A percentile compares a stretch with the other conserved stretches of the same genome.
These are phyloP conservation scores for Operophtera brumata DNA, from an alignment of 2,888 invertebrate genomes.

Conservation along the genomic window DNA sequence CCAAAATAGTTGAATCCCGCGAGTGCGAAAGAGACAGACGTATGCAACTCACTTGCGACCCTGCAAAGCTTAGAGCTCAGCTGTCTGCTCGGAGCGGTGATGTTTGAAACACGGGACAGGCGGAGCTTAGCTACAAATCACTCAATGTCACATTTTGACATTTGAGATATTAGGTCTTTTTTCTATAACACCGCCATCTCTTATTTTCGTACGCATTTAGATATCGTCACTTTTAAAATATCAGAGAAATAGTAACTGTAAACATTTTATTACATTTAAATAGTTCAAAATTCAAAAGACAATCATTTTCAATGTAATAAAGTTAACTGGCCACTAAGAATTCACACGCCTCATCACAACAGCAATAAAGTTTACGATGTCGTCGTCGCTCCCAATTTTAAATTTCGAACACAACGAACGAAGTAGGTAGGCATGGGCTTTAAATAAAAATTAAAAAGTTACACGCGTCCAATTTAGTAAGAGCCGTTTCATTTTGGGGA, in stretches of 20 bases:
- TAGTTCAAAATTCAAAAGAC: slow-evolving; percentile 36
- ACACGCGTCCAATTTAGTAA: slow-evolving; percentile 35
- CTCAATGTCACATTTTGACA: slow-evolving; percentile 82
- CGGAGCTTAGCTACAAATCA: slow-evolving; percentile 82
- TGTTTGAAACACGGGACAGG: slow-evolving; percentile 82
- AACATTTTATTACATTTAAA: slow-evolving; percentile 21
- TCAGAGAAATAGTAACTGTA: slow-evolving; percentile 8
- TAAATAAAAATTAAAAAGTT: slow-evolving; percentile 48
- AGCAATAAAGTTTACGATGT: slow-evolving; percentile 66
- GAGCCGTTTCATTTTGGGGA: slow-evolving; percentile 34
- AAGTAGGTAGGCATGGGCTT: slow-evolving; percentile 40
- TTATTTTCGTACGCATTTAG: slow-evolving; percentile 56
- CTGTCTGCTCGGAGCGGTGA: slow-evolving; percentile 79
- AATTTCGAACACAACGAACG: slow-evolving; percentile 54
- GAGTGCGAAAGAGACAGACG: slow-evolving; percentile 62
- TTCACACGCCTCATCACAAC: slow-evolving; percentile 63
- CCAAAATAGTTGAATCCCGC: slow-evolving; percentile 46
- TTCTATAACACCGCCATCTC: slow-evolving; percentile 78
- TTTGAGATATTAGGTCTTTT: slow-evolving; percentile 82
- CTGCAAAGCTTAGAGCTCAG: slow-evolving; percentile 76
- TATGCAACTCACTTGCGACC: slow-evolving; percentile 68
- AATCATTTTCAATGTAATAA: slow-evolving; percentile 30
- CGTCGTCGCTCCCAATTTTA: slow-evolving; percentile 58
- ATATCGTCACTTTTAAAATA: slow-evolving; percentile 24
- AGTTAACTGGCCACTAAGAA: slow-evolving; percentile 53